Evolutionary conservation across 2,888 invertebrate genomes (phyloP), one percentile per base, ranked within the genome.

Genomic region (Clitarchus hookeri): DNA sequence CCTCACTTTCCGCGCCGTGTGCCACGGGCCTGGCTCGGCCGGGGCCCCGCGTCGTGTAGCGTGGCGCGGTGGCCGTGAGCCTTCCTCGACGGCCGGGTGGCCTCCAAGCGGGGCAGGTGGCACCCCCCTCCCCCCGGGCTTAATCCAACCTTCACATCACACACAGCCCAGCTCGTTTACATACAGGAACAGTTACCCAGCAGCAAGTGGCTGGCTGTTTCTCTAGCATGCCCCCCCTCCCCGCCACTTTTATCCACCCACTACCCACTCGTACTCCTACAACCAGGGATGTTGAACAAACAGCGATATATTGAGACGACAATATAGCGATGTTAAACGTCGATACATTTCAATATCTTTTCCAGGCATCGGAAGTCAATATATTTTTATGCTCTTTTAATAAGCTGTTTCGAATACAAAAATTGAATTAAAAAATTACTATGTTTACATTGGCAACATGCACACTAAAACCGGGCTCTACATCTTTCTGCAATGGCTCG

Each of bases 141-240:
- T 6, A 48, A 6, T 13, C 48, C 8, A 48, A 36, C 48, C 12
- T 11, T 16, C 16, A 48, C 65, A 65, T n/a, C 65, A n/a, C 65
- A 65, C 65, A 65, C n/a, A 23, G 16, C 65, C 65, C n/a, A 8
- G n/a, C 65, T 65, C 65, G 65, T 65, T 65, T 65, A 65, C 65
- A 65, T 65, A 65, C 65, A 65, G 65, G 65, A 65, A 65, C 65
- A 65, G 65, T 65, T 65, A 65, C 65, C 65, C 65, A n/a, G 65
- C 65, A 65, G n/a, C 65, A 65, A 65, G 65, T 65, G 65, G 65
- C 65, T 65, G 65, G 65, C 65, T 65, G 65, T n/a, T 65, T 23
- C 53, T 19, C n/a, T 23, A 8, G 65, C 65, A 53, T 53, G 53
- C 19, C 19, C 8, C 19, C 53, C 19, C 8, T 8, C 53, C 53